These are phyloP conservation scores for Drosophila pseudoobscura DNA, from an alignment of 1,140 invertebrate genomes.

Conservation along the genomic window DNA sequence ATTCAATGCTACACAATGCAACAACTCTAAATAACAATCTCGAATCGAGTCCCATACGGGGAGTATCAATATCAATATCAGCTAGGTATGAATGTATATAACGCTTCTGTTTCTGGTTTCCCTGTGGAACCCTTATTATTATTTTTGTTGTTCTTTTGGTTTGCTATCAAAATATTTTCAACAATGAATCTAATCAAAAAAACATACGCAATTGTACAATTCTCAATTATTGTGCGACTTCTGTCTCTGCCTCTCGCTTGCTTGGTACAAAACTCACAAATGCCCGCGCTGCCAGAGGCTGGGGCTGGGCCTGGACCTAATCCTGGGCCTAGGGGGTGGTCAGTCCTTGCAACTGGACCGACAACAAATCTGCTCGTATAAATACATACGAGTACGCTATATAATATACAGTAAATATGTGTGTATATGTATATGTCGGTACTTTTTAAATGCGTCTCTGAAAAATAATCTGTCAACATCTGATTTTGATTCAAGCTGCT, in stretches of 20 bases:
- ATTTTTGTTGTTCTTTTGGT: slow-evolving; percentile 17
- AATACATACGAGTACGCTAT: slow-evolving; percentile 51
- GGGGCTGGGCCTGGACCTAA: no score
- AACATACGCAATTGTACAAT: slow-evolving; percentile 56
- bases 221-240: slow-evolving; percentile 59
- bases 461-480: slow-evolving; percentile 65
- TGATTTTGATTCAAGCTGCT: slow-evolving; percentile 59
- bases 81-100: slow-evolving; percentile 57
- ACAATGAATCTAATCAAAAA: slow-evolving; percentile 71
- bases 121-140: slow-evolving; percentile 1
- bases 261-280: slow-evolving; percentile 67
- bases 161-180: slow-evolving; percentile 68
- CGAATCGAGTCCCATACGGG: not conserved
- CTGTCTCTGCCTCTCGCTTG: slow-evolving; percentile 32
- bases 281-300: slow-evolving; percentile 1
- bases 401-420: slow-evolving; percentile 53
- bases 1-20: slow-evolving; percentile 70
- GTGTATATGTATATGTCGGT: slow-evolving; percentile 61
- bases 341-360: slow-evolving; percentile 37
- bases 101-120: slow-evolving; percentile 20
- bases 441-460: slow-evolving; percentile 75
- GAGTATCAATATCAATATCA: slow-evolving; percentile 40
- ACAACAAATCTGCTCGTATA: slow-evolving; percentile 60
- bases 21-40: slow-evolving; percentile 79
- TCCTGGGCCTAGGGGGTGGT: slow-evolving; percentile 7